phyloP scores from a whole-genome alignment of 1,140 invertebrate species.

The Eupristina koningsbergeri region DNA sequence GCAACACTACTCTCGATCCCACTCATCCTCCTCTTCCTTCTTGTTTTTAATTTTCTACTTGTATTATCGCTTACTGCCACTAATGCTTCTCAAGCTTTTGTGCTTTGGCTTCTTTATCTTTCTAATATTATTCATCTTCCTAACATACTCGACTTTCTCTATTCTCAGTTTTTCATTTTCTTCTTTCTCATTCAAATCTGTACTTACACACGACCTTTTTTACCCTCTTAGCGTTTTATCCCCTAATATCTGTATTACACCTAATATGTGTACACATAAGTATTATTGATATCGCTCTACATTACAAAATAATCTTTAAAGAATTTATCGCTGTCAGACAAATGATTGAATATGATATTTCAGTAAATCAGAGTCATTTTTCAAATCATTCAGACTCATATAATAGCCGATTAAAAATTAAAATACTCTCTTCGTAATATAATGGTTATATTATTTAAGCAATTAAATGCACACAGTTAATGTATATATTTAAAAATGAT shows the following conservation, averaged over 20 bases:
- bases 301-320: not conserved
- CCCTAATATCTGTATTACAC: too few species aligned
- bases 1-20: constrained; percentile 63
- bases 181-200: not conserved
- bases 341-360: not conserved
- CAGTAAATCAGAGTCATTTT: not conserved
- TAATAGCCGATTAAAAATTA: too few species aligned
- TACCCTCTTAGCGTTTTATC: not conserved
- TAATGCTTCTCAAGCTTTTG: not conserved
- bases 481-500: too few species aligned
- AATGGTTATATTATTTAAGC: too few species aligned
- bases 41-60: constrained; percentile 49
- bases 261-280: too few species aligned
- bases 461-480: too few species aligned
- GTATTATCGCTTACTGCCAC: constrained; percentile 43
- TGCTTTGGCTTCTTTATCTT: not conserved
- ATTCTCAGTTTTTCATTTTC: not conserved
- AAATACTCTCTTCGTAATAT: too few species aligned
- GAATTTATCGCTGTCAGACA: not conserved
- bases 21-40: constrained; percentile 53
- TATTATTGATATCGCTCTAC: not conserved
- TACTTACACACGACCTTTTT: too few species aligned
- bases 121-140: not conserved
- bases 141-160: not conserved
- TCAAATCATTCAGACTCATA: too few species aligned